These are phyloP conservation scores for Osmerus eperlanus DNA, from an alignment of 2,113 vertebrate species.

Conservation along the genomic window DNA sequence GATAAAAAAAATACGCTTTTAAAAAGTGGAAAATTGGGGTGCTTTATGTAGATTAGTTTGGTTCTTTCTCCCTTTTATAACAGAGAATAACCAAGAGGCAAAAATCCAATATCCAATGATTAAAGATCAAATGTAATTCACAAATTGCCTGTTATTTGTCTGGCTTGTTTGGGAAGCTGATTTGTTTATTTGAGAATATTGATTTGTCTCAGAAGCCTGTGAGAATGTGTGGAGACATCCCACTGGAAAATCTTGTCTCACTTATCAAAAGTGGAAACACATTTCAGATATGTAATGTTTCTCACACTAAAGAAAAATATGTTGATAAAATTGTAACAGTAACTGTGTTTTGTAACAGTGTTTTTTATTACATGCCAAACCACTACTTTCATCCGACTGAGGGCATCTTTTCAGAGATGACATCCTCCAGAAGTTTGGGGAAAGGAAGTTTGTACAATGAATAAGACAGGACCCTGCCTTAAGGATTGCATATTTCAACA, in stretches of 20 bases:
- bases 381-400: too few species aligned
- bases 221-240: neutral
- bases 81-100: constrained; percentile 23
- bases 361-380: too few species aligned
- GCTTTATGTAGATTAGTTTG: neutral
- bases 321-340: too few species aligned
- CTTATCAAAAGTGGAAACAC: too few species aligned
- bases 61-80: neutral
- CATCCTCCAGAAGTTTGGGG: too few species aligned
- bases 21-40: neutral
- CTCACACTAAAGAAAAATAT: neutral
- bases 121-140: constrained; percentile 17
- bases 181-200: constrained; percentile 26
- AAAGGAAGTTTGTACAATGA: too few species aligned
- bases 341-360: too few species aligned
- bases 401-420: too few species aligned
- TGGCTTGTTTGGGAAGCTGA: neutral
- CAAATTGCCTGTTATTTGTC: constrained; percentile 16
- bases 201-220: constrained; percentile 44
- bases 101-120: constrained; percentile 19
- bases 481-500: too few species aligned
- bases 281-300: too few species aligned
- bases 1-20: neutral
- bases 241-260: neutral
- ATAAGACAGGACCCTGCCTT: too few species aligned